Evolutionary conservation across 2,113 vertebrate species (phyloP).

Genomic region (Planiliza haematocheilus): DNA sequence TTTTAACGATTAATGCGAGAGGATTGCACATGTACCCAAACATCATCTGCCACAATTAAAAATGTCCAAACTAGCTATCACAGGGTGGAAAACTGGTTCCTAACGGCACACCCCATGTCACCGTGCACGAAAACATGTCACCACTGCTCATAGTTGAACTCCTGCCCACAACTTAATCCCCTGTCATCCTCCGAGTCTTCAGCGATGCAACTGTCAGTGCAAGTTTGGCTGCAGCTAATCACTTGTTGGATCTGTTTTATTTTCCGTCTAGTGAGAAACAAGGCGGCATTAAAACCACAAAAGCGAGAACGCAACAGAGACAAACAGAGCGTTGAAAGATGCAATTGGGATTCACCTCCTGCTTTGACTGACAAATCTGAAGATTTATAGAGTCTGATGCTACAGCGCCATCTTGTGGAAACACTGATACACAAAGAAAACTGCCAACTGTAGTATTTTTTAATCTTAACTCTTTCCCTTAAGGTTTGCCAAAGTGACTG

Average conservation of each 20-base stretch:
- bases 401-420: constrained; percentile 41
- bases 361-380: no score
- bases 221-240: neutral
- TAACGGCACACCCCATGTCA: no score
- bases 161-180: constrained; percentile 9
- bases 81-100: no score
- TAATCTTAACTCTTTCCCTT: no score
- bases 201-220: constrained; percentile 3
- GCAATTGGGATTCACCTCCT: no score
- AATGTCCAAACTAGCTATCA: no score
- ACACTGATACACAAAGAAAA: neutral
- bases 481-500: no score
- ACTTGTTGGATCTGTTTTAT: neutral
- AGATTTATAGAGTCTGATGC: neutral
- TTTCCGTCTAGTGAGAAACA: neutral
- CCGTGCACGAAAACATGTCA: constrained; percentile 10
- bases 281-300: neutral
- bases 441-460: no score
- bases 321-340: neutral
- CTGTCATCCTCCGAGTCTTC: neutral
- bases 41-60: no score
- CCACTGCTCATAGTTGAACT: neutral
- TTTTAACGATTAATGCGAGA: no score
- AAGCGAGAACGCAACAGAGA: neutral
- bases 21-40: no score